Conservation (phyloP, 2,113 vertebrate species). For the Halcyon senegalensis region DNA sequence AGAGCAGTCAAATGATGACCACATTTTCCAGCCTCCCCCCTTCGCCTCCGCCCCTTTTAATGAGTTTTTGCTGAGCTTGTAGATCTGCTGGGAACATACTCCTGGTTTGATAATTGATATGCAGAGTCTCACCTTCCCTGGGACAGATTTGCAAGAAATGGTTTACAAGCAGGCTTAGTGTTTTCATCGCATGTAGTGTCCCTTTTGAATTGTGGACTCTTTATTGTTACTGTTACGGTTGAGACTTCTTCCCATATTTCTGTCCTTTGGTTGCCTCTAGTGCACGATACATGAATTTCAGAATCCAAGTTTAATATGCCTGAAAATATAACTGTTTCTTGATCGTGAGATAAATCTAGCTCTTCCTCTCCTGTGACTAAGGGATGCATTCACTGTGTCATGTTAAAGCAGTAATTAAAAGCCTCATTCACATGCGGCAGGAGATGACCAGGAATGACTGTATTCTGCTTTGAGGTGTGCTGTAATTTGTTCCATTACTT, state of each 20-base stretch:
- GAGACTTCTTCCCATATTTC: not conserved
- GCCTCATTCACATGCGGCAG: constrained; percentile 13
- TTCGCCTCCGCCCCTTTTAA: not conserved
- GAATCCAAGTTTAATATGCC: not conserved
- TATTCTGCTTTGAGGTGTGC: not conserved
- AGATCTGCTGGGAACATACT: not conserved
- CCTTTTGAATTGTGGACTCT: not conserved
- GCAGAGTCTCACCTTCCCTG: not conserved
- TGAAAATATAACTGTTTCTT: not conserved
- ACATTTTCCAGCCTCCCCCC: not conserved
- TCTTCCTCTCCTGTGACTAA: not conserved
- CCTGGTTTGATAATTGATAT: constrained; percentile 16
- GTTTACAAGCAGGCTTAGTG: not conserved
- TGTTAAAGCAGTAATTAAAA: constrained; percentile 63
- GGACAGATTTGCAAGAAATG: not conserved
- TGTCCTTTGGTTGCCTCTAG: not conserved
- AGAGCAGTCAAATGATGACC: constrained; percentile 9
- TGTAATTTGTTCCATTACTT: constrained; percentile 65
- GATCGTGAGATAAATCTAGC: not conserved
- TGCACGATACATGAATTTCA: not conserved
- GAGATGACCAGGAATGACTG: constrained; percentile 45
- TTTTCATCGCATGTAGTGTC: not conserved
- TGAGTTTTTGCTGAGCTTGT: constrained; percentile 35
- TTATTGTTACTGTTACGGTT: not conserved
- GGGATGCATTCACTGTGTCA: constrained; percentile 18